Evolutionary conservation across 2,113 vertebrate species (phyloP), one percentile per base, ranked within the genome.

Genomic region (Bubo scandiacus): DNA sequence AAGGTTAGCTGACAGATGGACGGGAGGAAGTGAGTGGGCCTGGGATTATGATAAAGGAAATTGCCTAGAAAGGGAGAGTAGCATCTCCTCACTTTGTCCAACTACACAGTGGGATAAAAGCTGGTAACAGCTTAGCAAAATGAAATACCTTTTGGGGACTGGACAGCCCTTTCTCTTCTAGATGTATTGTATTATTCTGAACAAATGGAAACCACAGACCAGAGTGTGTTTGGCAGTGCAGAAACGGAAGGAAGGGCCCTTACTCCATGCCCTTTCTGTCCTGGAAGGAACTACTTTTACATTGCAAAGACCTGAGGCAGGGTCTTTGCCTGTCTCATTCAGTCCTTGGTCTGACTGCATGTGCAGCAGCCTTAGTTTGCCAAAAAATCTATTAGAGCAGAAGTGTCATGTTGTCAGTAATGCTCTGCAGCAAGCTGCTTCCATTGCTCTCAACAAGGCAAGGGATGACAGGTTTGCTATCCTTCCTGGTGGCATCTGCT

Each of bases 1-100:
- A 87, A 89, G 70, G 84, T 92, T 96, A 82, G 81, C 51, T 96
- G 74, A 94, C 96, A 96, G 95, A 95, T 96, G 94, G 97, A 82
- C 70, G 77, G 95, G 58, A 95, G 91, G 94, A 96, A 96, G 81
- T 62, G 91, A 82, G 81, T 91, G 78, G 71, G 84, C 67, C 47
- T 95, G 63, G 81, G 38, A 92, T 91, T 94, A 45, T 75, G 66
- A 87, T 95, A 88, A 94, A 95, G 84, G 92, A 95, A 94, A 91
- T 73, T 92, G 82, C 51, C 72, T 93, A 45, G 65, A 86, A 96
- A 84, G 65, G 73, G 65, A 49, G 75, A 71, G 65, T 89, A 97
- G 73, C 58, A 80, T 43, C 58, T 91, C 70, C 38, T 89, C 27
- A 13, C 23, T 91, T 68, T 85, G 26, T 91, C 42, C 81, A 77